Percentiles rank a stretch among this genome's conserved stretches.
Conservation (phyloP, 2,797 vertebrate genomes). For the Melanotaenia nigrans region DNA sequence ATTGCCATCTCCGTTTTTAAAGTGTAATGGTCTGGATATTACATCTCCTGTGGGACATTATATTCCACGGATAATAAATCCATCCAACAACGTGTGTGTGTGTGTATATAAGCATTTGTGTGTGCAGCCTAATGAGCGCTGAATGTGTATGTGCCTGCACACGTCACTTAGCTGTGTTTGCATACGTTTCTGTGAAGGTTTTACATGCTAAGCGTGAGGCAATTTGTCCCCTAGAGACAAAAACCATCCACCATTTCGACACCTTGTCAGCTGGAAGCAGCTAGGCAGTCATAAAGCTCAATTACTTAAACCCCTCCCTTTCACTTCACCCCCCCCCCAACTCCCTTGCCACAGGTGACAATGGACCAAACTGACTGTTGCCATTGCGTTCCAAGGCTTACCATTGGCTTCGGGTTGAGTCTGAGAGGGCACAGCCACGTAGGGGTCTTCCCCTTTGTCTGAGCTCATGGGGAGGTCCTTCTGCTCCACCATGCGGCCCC, state of each 20-base stretch:
- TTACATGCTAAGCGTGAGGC: constrained; percentile 57
- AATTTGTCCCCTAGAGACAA: constrained; percentile 73
- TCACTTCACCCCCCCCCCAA: constrained; percentile 15
- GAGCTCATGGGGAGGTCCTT: constrained; percentile 89
- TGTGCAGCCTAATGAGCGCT: constrained; percentile 42
- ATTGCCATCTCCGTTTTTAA: constrained; percentile 70
- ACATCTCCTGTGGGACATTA: constrained; percentile 79
- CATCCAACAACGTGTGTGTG: constrained; percentile 33
- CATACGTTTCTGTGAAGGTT: constrained; percentile 32
- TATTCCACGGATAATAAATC: constrained; percentile 76
- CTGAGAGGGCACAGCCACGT: constrained; percentile 95
- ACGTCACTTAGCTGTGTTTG: constrained; percentile 36
- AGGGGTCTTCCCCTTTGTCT: constrained; percentile 93
- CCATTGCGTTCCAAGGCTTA: constrained; percentile 96
- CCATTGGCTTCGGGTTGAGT: constrained; percentile 96
- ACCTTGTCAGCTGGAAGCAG: constrained; percentile 91
- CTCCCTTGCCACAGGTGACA: constrained; percentile 80
- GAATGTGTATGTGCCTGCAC: constrained; percentile 36
- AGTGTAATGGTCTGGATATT: constrained; percentile 82
- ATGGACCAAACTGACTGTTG: constrained; percentile 69
- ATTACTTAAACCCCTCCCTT: constrained; percentile 54
- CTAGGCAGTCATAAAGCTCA: constrained; percentile 84
- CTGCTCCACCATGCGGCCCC: constrained; percentile 91
- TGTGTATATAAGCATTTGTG: constrained; percentile 11
- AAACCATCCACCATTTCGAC: constrained; percentile 56